A percentile compares a stretch with the other conserved stretches of the same genome.
Conservation (phyloP, 1,140 invertebrate species). For the Drosophila ogumai region DNA sequence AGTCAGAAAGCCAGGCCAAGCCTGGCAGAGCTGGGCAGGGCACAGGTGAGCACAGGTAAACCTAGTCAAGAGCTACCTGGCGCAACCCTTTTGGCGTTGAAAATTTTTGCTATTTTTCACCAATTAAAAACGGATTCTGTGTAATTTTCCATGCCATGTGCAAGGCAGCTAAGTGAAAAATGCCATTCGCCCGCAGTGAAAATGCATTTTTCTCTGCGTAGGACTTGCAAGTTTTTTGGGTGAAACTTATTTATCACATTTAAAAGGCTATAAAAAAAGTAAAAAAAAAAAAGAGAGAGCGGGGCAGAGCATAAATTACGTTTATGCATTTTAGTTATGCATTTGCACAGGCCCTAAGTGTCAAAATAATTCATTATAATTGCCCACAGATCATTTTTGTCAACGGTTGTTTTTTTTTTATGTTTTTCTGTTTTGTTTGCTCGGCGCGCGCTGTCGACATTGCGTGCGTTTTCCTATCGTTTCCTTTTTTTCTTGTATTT, state of each 20-base stretch:
- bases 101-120: constrained; percentile 79
- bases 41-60: constrained; percentile 19
- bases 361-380: constrained; percentile 84
- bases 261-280: constrained; percentile 79
- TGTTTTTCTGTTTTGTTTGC: constrained; percentile 19
- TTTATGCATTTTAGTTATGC: constrained; percentile 79
- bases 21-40: not conserved
- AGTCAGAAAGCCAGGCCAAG: constrained; percentile 11
- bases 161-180: constrained; percentile 70
- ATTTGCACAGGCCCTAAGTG: constrained; percentile 75
- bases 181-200: constrained; percentile 51
- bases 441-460: constrained; percentile 37
- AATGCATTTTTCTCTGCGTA: constrained; percentile 46
- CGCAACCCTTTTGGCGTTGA: constrained; percentile 64
- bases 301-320: constrained; percentile 70
- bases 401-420: constrained; percentile 48
- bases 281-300: constrained; percentile 21
- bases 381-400: constrained; percentile 84
- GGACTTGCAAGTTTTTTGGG: constrained; percentile 35
- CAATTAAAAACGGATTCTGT: constrained; percentile 82
- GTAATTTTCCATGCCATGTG: constrained; percentile 63
- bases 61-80: constrained; percentile 52
- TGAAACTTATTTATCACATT: constrained; percentile 83
- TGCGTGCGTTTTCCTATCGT: constrained; percentile 68
- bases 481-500: constrained; percentile 29